These are phyloP conservation scores for Nasua narica DNA, from an alignment of 2,797 vertebrate species.

Conservation along the genomic window DNA sequence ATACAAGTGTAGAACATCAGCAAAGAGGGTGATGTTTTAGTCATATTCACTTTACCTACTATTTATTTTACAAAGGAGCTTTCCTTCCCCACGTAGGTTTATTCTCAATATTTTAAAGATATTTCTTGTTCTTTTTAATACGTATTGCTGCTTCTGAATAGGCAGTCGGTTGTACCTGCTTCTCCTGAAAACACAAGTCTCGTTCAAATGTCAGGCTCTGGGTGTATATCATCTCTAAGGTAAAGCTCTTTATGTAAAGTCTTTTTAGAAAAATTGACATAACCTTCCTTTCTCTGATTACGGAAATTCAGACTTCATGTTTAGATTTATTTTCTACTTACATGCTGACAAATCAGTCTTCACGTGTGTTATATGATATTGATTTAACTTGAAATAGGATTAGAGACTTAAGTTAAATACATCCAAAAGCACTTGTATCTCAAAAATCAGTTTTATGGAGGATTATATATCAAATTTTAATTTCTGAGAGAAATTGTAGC, in stretches of 20 bases:
- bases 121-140: neutral
- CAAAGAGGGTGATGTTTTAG: neutral
- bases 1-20: neutral
- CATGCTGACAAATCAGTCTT: constrained; percentile 8
- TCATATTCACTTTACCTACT: neutral
- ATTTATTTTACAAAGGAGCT: constrained; percentile 22
- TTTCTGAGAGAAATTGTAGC: neutral
- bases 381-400: constrained; percentile 3
- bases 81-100: neutral
- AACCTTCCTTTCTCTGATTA: neutral
- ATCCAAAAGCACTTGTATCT: neutral
- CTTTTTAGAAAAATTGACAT: neutral
- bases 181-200: neutral
- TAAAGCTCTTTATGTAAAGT: neutral
- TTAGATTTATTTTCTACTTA: constrained; percentile 35
- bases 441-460: neutral
- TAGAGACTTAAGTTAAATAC: neutral
- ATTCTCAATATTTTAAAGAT: neutral
- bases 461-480: neutral
- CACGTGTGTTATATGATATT: neutral
- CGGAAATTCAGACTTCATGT: neutral
- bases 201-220: neutral
- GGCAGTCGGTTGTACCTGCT: neutral
- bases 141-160: neutral
- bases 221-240: neutral